Evolutionary conservation across 2,113 vertebrate species (phyloP).

Genomic region (human): GRCh38 chr12:14095501-14096000

Average conservation of each 20-base stretch:
- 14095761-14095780: neutral
- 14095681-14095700: neutral
- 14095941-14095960: neutral
- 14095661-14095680: neutral
- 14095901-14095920: neutral
- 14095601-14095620: neutral
- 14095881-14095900: neutral
- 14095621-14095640: neutral
- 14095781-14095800: neutral
- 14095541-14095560: neutral
- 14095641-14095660: neutral
- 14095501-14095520: neutral
- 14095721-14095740: neutral
- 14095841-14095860: neutral
- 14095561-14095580: neutral
- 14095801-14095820: too few species aligned
- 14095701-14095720: neutral
- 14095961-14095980: rapidly evolving
- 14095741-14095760: neutral
- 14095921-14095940: neutral
- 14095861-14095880: neutral
- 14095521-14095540: neutral
- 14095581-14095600: neutral
- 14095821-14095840: neutral
- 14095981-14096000: neutral